Percentiles rank a stretch among this genome's conserved stretches.
Evolutionary conservation across 2,797 vertebrate species (phyloP).

Genomic region (Amblyopsis hoosieri): DNA sequence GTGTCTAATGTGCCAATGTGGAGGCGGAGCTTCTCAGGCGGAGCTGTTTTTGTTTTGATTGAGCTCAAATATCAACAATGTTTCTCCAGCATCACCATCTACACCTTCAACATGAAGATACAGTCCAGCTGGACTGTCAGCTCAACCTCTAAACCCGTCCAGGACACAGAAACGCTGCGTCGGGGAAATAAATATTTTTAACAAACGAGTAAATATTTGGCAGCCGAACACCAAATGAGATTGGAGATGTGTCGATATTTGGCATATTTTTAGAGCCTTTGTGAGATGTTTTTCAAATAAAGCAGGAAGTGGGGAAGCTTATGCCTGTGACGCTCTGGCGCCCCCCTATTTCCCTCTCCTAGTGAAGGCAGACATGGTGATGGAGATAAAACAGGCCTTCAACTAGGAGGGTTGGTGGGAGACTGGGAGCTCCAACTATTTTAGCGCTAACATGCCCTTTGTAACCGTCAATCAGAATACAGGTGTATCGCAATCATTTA

Average conservation of each 20-base stretch:
- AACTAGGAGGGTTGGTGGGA: slow-evolving; percentile 32
- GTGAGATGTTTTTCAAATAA: slow-evolving; percentile 76
- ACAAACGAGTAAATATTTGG: slow-evolving; percentile 65
- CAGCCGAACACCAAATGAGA: slow-evolving; percentile 52
- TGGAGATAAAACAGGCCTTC: slow-evolving; percentile 56
- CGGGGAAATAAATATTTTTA: slow-evolving; percentile 60
- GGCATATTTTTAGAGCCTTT: slow-evolving; percentile 77
- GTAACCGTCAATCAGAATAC: neutral
- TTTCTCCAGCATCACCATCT: no score
- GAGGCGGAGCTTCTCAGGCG: no score
- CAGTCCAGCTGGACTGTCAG: slow-evolving; percentile 9
- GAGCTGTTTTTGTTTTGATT: no score
- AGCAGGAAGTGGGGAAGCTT: slow-evolving; percentile 75
- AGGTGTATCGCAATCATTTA: no score
- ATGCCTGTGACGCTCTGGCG: slow-evolving; percentile 48
- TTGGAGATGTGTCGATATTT: slow-evolving; percentile 66
- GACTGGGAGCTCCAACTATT: slow-evolving; percentile 23
- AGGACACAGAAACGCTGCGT: slow-evolving; percentile 38
- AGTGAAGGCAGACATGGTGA: slow-evolving; percentile 52
- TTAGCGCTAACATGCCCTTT: slow-evolving; percentile 34
- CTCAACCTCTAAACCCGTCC: slow-evolving; percentile 27
- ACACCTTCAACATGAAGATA: neutral
- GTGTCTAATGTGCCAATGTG: no score
- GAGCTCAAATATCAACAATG: no score
- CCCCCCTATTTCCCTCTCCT: slow-evolving; percentile 54